Evolutionary conservation across 2,888 invertebrate genomes (phyloP), one percentile per base, ranked within the genome.

Genomic region (Tanypteryx hageni): DNA sequence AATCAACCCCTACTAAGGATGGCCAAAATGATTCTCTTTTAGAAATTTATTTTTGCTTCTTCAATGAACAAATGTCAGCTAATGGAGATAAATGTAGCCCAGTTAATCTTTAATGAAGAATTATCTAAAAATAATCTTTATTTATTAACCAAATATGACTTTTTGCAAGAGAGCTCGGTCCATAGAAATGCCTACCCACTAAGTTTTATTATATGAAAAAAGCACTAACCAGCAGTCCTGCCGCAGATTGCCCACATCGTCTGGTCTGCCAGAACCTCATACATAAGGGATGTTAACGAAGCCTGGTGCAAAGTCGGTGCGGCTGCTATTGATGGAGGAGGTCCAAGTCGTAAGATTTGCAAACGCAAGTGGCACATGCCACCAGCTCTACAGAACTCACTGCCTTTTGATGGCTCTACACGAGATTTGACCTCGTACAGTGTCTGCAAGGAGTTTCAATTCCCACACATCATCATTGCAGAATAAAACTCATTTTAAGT

Each of bases 221-320:
- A 83, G 0, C 0, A 89, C 68, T 56, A 18, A 96, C 98, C 99
- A 94, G 98, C 98, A 58, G 98, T 98, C 92, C 98, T 96, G 3
- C 99, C 99, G 94, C 98, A 97, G 57, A 99, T 98, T 0, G 98
- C 98, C 99, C 99, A 99, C 96, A 98, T 97, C 64, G 97, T 97
- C 94, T 98, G 98, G 95, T 99, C 99, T 18, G 98, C 98, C 92
- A 98, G 95, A 14, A 99, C 98, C 95, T 99, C 99, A 94, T 99
- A 99, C 98, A 99, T 98, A 0, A 99, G 96, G 9, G 97, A 97
- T 27, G 96, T 96, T 44, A 89, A 93, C 94, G 94, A 92, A 93
- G 94, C 94, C 95, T 92, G 94, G 94, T 93, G 94, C 93, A 93
- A 94, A 94, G 94, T 93, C 94, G 93, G 94, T 94, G 93, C 93